Conservation (phyloP, 2,113 vertebrate species). For the Charadrius vociferus region DNA sequence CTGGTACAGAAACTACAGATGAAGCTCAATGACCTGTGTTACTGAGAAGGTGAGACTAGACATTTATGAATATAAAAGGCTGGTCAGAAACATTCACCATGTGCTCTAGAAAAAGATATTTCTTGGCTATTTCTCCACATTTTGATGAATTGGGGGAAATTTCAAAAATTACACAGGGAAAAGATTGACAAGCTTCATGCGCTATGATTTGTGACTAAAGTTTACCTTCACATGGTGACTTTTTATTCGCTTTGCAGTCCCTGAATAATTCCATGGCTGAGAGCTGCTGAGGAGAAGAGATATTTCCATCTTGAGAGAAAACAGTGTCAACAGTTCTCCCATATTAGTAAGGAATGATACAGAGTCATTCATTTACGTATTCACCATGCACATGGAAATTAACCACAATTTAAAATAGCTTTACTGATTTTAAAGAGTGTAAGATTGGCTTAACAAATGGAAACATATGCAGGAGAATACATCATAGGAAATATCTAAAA, state of each 20-base stretch:
- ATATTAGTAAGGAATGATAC: conserved; percentile 1
- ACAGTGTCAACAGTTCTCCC: neutral
- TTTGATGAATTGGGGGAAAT: neutral
- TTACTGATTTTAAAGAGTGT: neutral
- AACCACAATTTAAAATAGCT: neutral
- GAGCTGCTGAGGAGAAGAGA: neutral
- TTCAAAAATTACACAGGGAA: neutral
- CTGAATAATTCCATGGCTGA: neutral
- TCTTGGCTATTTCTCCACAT: neutral
- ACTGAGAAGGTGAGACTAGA: neutral
- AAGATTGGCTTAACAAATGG: neutral
- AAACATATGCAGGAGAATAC: neutral
- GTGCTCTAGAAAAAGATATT: neutral
- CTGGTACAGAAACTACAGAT: neutral
- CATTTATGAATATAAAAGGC: neutral
- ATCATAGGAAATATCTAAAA: neutral
- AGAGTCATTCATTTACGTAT: neutral
- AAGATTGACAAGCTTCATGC: neutral
- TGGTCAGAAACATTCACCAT: neutral
- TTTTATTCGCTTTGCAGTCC: neutral
- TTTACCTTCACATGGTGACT: neutral
- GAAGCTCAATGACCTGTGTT: neutral
- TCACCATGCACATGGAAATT: neutral
- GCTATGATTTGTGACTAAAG: neutral
- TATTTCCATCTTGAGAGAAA: neutral